These are phyloP conservation scores for Idaea biselata DNA, from an alignment of 2,888 invertebrate genomes.

Conservation along the genomic window DNA sequence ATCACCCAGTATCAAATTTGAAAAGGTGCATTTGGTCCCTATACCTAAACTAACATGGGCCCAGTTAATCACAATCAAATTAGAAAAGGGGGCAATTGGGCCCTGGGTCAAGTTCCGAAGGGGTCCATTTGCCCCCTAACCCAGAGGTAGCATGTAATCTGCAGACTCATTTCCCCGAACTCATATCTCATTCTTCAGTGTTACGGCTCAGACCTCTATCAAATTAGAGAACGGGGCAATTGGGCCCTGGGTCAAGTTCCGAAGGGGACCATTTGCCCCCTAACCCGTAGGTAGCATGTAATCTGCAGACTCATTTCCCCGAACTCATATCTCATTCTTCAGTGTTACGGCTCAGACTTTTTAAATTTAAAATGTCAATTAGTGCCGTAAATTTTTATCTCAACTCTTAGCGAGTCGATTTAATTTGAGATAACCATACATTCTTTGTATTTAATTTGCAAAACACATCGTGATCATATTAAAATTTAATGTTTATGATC, in stretches of 20 bases:
- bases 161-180: background rate
- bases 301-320: background rate
- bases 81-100: too few species aligned
- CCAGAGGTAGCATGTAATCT: background rate
- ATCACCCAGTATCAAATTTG: too few species aligned
- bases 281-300: background rate
- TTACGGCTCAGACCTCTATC: too few species aligned
- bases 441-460: conserved; percentile 39
- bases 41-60: too few species aligned
- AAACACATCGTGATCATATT: background rate
- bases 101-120: too few species aligned
- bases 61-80: too few species aligned
- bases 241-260: too few species aligned
- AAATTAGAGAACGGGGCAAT: too few species aligned
- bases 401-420: conserved; percentile 29
- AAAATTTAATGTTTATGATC: conserved; percentile 1
- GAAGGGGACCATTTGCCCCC: too few species aligned
- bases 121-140: too few species aligned
- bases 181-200: background rate
- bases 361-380: conserved; percentile 1
- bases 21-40: too few species aligned
- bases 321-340: background rate
- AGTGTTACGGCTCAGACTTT: background rate
- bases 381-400: background rate
- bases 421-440: conserved; percentile 46